A percentile compares a stretch with the other conserved stretches of the same genome.
phyloP scores from a whole-genome alignment of 2,797 vertebrate genomes.

The Falco novaeseelandiae region DNA sequence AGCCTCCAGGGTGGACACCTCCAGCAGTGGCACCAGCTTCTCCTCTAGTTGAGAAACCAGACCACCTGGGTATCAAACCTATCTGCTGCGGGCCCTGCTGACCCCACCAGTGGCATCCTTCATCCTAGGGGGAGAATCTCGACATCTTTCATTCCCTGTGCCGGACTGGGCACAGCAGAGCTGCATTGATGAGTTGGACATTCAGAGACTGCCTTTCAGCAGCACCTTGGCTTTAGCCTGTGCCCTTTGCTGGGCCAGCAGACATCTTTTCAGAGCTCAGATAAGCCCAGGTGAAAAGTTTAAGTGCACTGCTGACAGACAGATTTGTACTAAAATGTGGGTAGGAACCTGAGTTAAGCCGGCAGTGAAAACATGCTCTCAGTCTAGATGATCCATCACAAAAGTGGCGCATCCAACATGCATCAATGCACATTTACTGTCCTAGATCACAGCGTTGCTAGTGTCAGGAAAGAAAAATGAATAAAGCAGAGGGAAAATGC shows the following conservation, averaged over 20 bases:
- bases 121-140: not conserved
- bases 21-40: not conserved
- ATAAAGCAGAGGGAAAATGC: not conserved
- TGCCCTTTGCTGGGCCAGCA: not conserved
- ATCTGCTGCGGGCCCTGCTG: not conserved
- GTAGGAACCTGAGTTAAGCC: not conserved
- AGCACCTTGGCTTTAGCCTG: not conserved
- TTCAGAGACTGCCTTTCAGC: not conserved
- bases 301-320: not conserved
- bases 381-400: not conserved
- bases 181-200: accelerated
- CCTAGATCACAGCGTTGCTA: not conserved
- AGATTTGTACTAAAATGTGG: not conserved
- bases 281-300: not conserved
- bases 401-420: not conserved
- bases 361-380: not conserved
- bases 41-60: not conserved
- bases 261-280: not conserved
- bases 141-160: accelerated
- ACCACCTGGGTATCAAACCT: not conserved
- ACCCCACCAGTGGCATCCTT: accelerated
- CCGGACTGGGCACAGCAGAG: accelerated
- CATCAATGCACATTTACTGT: not conserved
- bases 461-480: not conserved
- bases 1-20: not conserved